Conservation (phyloP, 2,888 invertebrate genomes). For the Campoplex nolae region DNA sequence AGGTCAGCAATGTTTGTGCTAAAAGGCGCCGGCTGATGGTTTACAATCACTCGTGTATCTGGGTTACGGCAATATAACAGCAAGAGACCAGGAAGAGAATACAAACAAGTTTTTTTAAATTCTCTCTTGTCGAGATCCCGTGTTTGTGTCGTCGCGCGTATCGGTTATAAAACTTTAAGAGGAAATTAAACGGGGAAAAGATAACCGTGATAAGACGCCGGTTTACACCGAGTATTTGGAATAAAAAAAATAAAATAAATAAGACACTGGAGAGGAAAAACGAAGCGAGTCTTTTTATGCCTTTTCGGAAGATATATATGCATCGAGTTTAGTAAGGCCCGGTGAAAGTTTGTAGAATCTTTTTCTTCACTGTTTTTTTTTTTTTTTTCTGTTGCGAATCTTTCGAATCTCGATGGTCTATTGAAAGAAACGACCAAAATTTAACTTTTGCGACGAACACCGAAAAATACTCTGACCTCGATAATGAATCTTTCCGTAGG, state of each 20-base stretch:
- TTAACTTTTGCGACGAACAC: slow-evolving; percentile 25
- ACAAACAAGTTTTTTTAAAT: slow-evolving; percentile 45
- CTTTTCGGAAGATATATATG: slow-evolving; percentile 33
- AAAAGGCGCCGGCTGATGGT: slow-evolving; percentile 47
- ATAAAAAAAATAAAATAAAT: slow-evolving; percentile 11
- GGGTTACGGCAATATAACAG: slow-evolving; percentile 62
- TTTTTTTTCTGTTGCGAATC: slow-evolving; percentile 42
- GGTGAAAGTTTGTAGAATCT: slow-evolving; percentile 70
- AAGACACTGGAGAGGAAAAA: neutral
- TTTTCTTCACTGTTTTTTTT: slow-evolving; percentile 40
- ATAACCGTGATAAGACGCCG: slow-evolving; percentile 26
- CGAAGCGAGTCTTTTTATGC: slow-evolving; percentile 9
- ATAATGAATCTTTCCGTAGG: slow-evolving; percentile 64
- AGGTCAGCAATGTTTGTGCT: slow-evolving; percentile 65
- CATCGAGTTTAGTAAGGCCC: slow-evolving; percentile 26
- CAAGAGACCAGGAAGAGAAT: slow-evolving; percentile 54
- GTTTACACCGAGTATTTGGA: slow-evolving; percentile 25
- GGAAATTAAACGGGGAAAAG: slow-evolving; percentile 16
- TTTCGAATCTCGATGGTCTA: slow-evolving; percentile 48
- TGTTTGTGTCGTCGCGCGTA: neutral
- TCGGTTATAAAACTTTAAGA: slow-evolving; percentile 47
- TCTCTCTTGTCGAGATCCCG: neutral
- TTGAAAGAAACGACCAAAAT: slow-evolving; percentile 28
- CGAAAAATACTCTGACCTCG: slow-evolving; percentile 65
- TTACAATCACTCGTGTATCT: slow-evolving; percentile 64